Conservation (phyloP, 2,797 vertebrate species). For the Stomatorhinus walkeri region DNA sequence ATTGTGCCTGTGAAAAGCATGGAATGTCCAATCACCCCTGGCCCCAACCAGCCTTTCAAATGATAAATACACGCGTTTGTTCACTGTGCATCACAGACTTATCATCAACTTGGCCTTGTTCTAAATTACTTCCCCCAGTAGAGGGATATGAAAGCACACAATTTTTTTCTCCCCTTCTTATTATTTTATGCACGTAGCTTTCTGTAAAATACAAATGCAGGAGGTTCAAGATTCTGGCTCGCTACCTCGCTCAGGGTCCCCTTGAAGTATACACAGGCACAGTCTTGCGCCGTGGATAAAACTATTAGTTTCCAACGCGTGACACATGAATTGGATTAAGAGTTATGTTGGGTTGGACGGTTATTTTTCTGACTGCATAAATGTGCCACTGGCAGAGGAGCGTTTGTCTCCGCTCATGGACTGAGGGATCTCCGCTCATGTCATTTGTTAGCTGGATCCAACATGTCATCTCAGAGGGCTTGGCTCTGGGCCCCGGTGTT, state of each 20-base stretch:
- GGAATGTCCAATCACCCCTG: background rate
- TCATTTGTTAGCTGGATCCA: background rate
- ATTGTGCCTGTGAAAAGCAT: background rate
- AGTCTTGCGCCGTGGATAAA: background rate
- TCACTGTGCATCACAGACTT: background rate
- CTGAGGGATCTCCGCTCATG: background rate
- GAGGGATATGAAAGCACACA: background rate
- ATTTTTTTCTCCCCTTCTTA: background rate
- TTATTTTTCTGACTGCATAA: background rate
- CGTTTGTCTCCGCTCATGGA: background rate
- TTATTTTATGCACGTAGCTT: background rate
- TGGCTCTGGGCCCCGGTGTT: background rate
- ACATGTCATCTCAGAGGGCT: background rate
- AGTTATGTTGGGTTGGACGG: background rate
- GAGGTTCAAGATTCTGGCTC: background rate
- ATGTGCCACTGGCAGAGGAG: background rate
- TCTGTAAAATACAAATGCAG: background rate
- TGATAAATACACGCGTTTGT: background rate
- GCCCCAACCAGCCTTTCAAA: background rate
- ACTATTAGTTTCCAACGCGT: background rate
- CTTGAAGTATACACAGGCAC: background rate
- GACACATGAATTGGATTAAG: conserved; percentile 13
- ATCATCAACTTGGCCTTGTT: background rate
- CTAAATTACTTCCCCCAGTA: background rate
- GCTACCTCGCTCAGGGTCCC: background rate